Conservation (phyloP, 2,113 vertebrate genomes). For the Columba livia region DNA sequence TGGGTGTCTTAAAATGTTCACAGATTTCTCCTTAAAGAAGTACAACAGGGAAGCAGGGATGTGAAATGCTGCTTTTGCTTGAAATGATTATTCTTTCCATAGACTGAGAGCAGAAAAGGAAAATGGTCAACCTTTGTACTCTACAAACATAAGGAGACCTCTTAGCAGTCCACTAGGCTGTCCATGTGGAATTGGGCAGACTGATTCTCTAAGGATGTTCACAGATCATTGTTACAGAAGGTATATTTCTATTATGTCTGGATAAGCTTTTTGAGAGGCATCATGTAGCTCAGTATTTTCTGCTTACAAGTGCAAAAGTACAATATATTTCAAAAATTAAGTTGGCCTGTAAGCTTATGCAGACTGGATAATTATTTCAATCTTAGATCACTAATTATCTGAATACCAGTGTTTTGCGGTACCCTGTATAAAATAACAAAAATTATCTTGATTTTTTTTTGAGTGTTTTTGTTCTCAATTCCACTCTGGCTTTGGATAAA, state of each 20-base stretch:
- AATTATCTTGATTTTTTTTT: background rate
- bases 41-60: background rate
- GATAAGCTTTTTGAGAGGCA: background rate
- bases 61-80: background rate
- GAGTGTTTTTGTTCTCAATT: background rate
- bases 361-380: slow-evolving; percentile 10
- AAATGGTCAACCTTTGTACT: background rate
- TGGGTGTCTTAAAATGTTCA: background rate
- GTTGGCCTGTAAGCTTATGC: background rate
- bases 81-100: background rate
- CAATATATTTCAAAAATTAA: slow-evolving; percentile 35
- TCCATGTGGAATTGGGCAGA: background rate
- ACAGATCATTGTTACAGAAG: background rate
- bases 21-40: background rate
- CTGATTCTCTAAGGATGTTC: background rate
- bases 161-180: background rate
- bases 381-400: background rate
- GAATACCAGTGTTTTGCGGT: background rate
- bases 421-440: background rate
- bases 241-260: background rate
- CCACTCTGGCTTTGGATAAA: background rate
- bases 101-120: background rate
- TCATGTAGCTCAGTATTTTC: slow-evolving; percentile 22
- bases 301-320: slow-evolving; percentile 3
- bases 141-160: background rate